Evolutionary conservation across 2,113 vertebrate species (phyloP), one percentile per base, ranked within the genome.

Genomic region (Microcebus lehilahytsara): DNA sequence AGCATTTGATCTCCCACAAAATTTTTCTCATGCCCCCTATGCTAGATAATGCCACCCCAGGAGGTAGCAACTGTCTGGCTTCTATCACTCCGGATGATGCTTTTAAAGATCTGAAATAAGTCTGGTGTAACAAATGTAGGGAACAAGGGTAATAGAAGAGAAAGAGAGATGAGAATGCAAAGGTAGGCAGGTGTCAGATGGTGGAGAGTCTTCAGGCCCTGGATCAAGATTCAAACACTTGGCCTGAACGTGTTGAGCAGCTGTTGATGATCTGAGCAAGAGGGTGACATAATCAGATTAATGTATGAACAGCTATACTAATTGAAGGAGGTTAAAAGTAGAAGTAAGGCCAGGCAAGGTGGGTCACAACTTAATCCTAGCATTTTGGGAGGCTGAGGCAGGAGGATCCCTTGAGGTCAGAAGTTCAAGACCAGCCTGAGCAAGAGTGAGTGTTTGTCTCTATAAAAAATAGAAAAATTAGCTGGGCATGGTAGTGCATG

Each of bases 41-140:
- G 62, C 30, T n/a, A 83, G 34, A 49, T 30, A 53, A 10, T 91
- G 78, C 42, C 20, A 34, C 22, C 2, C 17, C 25, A 37, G 51
- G 12, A 60, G 5, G 42, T 75, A 34, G 51, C 4, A 30, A 56
- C 25, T 60, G 25, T 81, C 19, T 71, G 20, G 2, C 22, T 64
- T 95, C n/a, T 69, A 7, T 93, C 12, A 42, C n/a, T 86, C 25
- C 19, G 9, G 23, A 1, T 37, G 62, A 84, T 83, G 3, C 37
- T 53, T 96, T 95, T 58, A 74, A 74, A 89, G 3, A 92, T 62
- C 17, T 66, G 60, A 16, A 90, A 37, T 2, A 62, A 53, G 13
- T 53, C 77, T 49, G 69, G 12, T 60, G 32, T 75, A 84, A 72
- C 7, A 60, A 34, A 66, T 84, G 1, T 30, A 22, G 27, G 62